A percentile compares a stretch with the other conserved stretches of the same genome.
Evolutionary conservation across 2,888 invertebrate genomes (phyloP).

Genomic region (Pheosia gnoma): DNA sequence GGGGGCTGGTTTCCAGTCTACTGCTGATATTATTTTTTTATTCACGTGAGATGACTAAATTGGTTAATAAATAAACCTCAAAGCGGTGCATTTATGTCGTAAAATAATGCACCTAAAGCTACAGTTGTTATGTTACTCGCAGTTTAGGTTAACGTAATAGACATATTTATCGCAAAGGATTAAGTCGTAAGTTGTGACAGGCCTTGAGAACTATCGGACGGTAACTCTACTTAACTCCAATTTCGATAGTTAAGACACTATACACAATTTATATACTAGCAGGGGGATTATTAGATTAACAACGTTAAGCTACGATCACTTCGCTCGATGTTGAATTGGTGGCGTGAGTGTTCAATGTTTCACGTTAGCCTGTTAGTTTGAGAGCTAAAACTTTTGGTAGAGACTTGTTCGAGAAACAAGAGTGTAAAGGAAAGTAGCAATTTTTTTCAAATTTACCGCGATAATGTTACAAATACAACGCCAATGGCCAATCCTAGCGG

Average conservation of each 20-base stretch:
- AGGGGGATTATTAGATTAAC: conserved; percentile 1
- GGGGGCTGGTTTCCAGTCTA: too few relatives aligned
- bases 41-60: too few relatives aligned
- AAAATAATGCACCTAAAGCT: neutral
- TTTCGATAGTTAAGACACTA: conserved; percentile 19
- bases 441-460: too few relatives aligned
- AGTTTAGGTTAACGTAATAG: conserved; percentile 15
- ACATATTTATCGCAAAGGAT: conserved; percentile 23
- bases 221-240: conserved; percentile 14
- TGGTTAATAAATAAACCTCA: too few relatives aligned
- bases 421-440: too few relatives aligned
- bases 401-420: too few relatives aligned
- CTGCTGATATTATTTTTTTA: too few relatives aligned
- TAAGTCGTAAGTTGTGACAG: conserved; percentile 17
- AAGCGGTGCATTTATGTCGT: neutral
- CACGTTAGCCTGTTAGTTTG: neutral
- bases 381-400: neutral
- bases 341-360: neutral
- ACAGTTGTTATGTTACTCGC: conserved; percentile 3
- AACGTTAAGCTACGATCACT: neutral
- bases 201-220: conserved; percentile 9
- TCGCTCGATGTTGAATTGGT: neutral
- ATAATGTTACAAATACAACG: too few relatives aligned
- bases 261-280: neutral
- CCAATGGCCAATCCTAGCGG: too few relatives aligned